Percentiles rank a stretch among this genome's conserved stretches.
Conservation (phyloP, 2,113 vertebrate species). For the Mormyrus iriodes region DNA sequence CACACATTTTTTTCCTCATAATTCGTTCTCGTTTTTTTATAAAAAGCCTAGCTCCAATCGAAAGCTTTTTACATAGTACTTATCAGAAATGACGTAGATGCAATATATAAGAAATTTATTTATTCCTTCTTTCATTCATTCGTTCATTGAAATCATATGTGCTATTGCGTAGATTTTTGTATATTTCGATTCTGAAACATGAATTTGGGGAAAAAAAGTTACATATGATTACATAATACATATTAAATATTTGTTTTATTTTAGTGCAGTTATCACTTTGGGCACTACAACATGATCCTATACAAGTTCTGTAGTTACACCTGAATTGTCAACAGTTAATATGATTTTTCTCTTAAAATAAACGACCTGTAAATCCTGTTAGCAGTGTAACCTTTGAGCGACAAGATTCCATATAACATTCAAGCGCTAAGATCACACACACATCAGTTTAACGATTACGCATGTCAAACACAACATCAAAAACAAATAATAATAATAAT, state of each 20-base stretch:
- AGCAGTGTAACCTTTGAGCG: no score
- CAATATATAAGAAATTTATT: background rate
- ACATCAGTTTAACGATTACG: no score
- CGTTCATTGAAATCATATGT: background rate
- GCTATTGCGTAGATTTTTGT: background rate
- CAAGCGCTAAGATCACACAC: no score
- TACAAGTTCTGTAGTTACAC: background rate
- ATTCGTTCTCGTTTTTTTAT: background rate
- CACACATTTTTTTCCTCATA: slow-evolving; percentile 53
- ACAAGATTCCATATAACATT: no score
- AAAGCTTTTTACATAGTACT: background rate
- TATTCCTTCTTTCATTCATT: background rate
- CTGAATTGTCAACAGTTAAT: background rate
- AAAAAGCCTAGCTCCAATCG: background rate
- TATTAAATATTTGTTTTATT: no score
- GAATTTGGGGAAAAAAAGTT: background rate
- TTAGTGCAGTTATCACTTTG: background rate
- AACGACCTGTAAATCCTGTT: background rate
- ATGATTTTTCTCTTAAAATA: background rate
- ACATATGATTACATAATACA: no score
- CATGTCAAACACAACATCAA: background rate
- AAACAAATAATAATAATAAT: slow-evolving; percentile 3
- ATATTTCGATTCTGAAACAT: background rate
- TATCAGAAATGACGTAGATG: background rate
- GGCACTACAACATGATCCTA: background rate